Conservation (phyloP, 2,888 invertebrate genomes). For the Villa cingulata region DNA sequence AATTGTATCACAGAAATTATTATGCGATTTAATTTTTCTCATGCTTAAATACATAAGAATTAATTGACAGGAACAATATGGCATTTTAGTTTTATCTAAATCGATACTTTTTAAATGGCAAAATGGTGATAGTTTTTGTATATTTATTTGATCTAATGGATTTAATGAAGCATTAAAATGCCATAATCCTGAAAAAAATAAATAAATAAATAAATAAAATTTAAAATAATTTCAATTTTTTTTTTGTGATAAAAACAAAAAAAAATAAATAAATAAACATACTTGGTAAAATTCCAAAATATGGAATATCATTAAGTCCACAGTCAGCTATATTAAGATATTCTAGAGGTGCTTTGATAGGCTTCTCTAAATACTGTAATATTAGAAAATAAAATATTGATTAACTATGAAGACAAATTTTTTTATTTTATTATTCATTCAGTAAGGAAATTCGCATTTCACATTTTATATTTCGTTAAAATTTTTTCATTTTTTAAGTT, state of each 20-base stretch:
- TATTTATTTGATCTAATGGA: constrained; percentile 33
- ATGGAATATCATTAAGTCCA: constrained; percentile 43
- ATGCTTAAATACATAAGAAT: constrained; percentile 26
- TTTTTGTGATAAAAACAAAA: too few relatives aligned
- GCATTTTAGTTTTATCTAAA: constrained; percentile 28
- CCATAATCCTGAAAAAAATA: constrained; percentile 31
- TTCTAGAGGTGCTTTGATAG: constrained; percentile 44
- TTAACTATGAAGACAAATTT: too few relatives aligned
- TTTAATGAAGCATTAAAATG: constrained; percentile 51
- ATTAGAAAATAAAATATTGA: background rate
- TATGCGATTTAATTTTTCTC: constrained; percentile 24
- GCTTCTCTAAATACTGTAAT: constrained; percentile 35
- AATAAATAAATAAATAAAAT: background rate
- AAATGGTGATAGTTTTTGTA: constrained; percentile 44
- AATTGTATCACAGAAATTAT: constrained; percentile 24
- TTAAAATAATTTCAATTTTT: too few relatives aligned
- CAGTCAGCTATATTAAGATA: constrained; percentile 48
- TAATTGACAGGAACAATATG: constrained; percentile 28
- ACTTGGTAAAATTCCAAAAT: constrained; percentile 45
- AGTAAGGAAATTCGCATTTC: background rate
- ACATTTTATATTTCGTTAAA: too few relatives aligned
- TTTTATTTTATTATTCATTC: too few relatives aligned
- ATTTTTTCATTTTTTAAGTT: too few relatives aligned
- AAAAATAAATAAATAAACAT: constrained; percentile 9
- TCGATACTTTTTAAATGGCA: constrained; percentile 49